phyloP scores from a whole-genome alignment of 2,113 vertebrate genomes.

The Zosterops hypoxanthus region DNA sequence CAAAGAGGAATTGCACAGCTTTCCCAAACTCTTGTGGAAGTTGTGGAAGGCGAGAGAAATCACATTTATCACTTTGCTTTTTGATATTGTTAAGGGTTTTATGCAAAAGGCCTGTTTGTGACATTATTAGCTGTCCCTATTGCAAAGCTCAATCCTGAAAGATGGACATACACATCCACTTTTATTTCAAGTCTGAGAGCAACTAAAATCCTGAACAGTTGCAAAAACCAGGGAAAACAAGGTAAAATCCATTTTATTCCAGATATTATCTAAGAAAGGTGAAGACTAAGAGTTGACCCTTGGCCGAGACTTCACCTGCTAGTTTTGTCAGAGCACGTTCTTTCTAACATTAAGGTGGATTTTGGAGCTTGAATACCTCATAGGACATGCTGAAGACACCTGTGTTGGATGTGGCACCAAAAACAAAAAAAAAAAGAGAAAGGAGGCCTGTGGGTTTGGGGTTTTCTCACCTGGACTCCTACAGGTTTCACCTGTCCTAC shows the following conservation, averaged over 20 bases:
- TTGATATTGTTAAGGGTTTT: not conserved
- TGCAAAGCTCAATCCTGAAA: not conserved
- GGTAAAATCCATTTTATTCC: not conserved
- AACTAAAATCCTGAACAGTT: not conserved
- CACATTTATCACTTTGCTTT: not conserved
- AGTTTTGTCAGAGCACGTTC: not conserved
- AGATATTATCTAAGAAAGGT: not conserved
- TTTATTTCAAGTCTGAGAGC: not conserved
- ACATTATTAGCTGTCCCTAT: not conserved
- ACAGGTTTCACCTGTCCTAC: not conserved
- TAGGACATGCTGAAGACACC: not conserved
- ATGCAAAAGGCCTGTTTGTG: not conserved
- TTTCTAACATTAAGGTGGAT: not conserved
- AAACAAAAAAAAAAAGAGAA: too few species aligned
- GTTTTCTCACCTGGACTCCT: not conserved
- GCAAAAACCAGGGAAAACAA: not conserved
- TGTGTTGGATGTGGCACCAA: not conserved
- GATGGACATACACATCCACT: not conserved
- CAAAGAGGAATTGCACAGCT: not conserved
- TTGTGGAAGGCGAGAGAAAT: not conserved
- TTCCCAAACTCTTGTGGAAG: not conserved
- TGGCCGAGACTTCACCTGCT: not conserved
- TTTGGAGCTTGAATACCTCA: not conserved
- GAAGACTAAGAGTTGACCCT: not conserved
- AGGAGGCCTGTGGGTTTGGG: fast-evolving